Conservation (phyloP, 2,113 vertebrate genomes). For the Equus przewalskii region DNA sequence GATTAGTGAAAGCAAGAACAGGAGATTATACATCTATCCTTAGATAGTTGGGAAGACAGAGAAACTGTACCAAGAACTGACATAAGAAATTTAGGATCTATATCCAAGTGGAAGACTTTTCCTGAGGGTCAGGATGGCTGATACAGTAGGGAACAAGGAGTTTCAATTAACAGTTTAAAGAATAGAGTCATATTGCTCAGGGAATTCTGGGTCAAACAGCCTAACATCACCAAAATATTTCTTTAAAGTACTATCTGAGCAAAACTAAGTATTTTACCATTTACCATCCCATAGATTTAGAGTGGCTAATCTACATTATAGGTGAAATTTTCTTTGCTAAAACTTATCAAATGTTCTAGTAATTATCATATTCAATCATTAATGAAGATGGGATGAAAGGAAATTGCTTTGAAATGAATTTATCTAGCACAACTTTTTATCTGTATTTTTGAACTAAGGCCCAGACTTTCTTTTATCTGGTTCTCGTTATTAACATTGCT, state of each 20-base stretch:
- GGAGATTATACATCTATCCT: neutral
- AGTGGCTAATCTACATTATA: neutral
- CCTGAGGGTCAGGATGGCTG: neutral
- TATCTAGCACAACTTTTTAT: neutral
- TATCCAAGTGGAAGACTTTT: neutral
- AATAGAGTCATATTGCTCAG: neutral
- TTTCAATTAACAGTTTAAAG: neutral
- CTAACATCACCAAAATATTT: neutral
- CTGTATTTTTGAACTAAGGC: neutral
- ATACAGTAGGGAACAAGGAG: neutral
- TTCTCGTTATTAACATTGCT: conserved; percentile 48
- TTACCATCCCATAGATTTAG: neutral
- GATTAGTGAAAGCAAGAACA: neutral
- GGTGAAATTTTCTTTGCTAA: conserved; percentile 6
- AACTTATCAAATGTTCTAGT: neutral
- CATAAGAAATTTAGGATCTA: conserved; percentile 12
- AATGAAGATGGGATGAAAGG: neutral
- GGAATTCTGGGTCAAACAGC: neutral
- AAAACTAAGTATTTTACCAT: neutral
- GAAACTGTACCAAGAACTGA: neutral
- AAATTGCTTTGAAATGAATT: conserved; percentile 36
- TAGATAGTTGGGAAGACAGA: neutral
- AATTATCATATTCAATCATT: neutral
- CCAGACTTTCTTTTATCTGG: conserved; percentile 14
- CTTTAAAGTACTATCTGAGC: neutral